These are phyloP conservation scores for Tadarida brasiliensis DNA, from an alignment of 2,797 vertebrate genomes.

Conservation along the genomic window DNA sequence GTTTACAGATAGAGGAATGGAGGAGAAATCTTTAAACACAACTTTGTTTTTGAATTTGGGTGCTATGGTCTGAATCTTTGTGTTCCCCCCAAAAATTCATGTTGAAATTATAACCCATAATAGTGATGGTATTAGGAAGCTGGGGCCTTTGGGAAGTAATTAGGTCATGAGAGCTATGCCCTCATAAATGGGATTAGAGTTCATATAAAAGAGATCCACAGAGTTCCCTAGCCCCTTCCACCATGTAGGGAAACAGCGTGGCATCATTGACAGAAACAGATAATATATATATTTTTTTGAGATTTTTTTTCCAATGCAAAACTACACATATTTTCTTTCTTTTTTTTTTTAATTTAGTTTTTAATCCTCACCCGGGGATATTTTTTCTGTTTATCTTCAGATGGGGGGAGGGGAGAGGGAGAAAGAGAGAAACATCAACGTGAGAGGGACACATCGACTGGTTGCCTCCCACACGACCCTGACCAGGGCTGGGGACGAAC, in stretches of 20 bases:
- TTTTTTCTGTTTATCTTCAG: too few relatives aligned
- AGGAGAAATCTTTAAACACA: neutral
- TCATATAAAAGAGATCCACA: neutral
- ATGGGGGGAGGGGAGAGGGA: too few relatives aligned
- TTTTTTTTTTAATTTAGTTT: too few relatives aligned
- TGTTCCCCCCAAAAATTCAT: neutral
- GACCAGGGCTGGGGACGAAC: too few relatives aligned
- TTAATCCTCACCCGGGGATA: too few relatives aligned
- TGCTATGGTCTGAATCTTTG: neutral
- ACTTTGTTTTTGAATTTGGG: neutral
- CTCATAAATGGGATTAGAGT: neutral
- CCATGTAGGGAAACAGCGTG: too few relatives aligned
- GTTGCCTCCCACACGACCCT: too few relatives aligned
- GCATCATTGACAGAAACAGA: slow-evolving; percentile 2
- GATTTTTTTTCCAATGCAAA: neutral
- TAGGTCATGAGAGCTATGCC: neutral
- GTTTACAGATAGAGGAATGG: neutral
- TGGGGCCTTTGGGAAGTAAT: neutral
- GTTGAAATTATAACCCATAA: neutral
- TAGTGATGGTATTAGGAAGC: neutral
- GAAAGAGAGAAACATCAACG: too few relatives aligned
- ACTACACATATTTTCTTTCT: neutral
- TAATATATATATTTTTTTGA: neutral
- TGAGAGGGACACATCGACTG: too few relatives aligned
- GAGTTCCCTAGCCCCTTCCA: too few relatives aligned